These are phyloP conservation scores for Doryteuthis pealeii DNA, from an alignment of 1,140 invertebrate genomes.

Conservation along the genomic window DNA sequence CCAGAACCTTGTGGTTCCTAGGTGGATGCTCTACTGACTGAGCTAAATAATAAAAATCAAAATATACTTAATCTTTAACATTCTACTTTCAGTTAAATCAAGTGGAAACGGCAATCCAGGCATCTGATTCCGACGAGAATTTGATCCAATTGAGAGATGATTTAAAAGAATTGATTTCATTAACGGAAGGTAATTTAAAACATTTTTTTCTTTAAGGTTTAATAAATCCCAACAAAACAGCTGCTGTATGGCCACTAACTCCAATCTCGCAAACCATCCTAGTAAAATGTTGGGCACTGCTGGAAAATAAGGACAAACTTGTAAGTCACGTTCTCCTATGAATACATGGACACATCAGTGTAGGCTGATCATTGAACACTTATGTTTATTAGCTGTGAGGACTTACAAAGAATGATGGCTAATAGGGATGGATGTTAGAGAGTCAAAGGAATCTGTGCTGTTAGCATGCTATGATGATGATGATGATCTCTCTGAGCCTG, in stretches of 20 bases:
- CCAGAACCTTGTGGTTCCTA: no score
- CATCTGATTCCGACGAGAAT: constrained; percentile 39
- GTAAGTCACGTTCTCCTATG: background rate
- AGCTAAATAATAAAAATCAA: no score
- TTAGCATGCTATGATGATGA: no score
- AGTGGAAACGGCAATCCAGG: constrained; percentile 43
- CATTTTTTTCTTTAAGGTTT: background rate
- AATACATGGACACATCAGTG: background rate
- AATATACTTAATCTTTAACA: no score
- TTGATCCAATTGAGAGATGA: constrained; percentile 41
- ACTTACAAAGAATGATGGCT: no score
- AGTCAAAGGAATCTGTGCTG: no score
- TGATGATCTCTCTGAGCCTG: no score
- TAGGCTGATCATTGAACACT: no score
- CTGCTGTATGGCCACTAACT: background rate
- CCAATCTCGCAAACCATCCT: background rate
- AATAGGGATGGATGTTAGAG: no score
- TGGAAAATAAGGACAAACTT: background rate
- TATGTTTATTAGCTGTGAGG: no score
- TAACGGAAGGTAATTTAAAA: constrained; percentile 42
- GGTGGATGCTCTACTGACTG: no score
- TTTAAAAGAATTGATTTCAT: constrained; percentile 43
- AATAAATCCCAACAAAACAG: background rate
- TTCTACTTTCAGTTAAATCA: constrained; percentile 41
- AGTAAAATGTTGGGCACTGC: background rate